phyloP scores from a whole-genome alignment of 1,140 invertebrate species.

The Drosophila prosaltans region DNA sequence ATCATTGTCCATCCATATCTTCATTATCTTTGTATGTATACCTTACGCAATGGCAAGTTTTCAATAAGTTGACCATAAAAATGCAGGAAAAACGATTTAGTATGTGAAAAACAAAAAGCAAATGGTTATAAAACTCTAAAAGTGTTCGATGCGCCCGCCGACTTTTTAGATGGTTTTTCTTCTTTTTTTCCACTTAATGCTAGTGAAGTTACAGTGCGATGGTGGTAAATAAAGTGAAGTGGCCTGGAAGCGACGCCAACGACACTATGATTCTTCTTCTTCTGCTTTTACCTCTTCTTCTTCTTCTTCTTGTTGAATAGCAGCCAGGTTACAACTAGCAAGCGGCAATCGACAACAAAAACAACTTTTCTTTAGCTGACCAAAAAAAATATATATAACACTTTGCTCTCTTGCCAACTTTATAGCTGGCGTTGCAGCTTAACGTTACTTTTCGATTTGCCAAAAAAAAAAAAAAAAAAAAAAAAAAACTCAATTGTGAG shows the following conservation, averaged over 20 bases:
- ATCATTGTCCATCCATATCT: slow-evolving; percentile 19
- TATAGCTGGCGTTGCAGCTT: background rate
- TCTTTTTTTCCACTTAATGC: slow-evolving; percentile 61
- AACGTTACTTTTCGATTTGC: background rate
- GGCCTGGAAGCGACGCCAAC: slow-evolving; percentile 63
- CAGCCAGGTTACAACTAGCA: slow-evolving; percentile 25
- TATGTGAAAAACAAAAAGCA: background rate
- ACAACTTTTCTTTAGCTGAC: slow-evolving; percentile 40
- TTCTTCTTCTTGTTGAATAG: background rate
- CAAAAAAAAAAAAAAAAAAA: slow-evolving; percentile 2
- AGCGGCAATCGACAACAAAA: slow-evolving; percentile 24
- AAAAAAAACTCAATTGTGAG: background rate
- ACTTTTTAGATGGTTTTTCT: slow-evolving; percentile 25
- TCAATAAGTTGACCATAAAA: slow-evolving; percentile 74
- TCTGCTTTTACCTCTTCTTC: background rate
- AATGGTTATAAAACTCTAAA: slow-evolving; percentile 22
- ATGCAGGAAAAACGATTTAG: slow-evolving; percentile 25
- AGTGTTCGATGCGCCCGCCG: slow-evolving; percentile 38
- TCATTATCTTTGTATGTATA: background rate
- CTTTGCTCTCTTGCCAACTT: slow-evolving; percentile 56
- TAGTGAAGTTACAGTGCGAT: slow-evolving; percentile 25
- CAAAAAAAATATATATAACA: slow-evolving; percentile 28
- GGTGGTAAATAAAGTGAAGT: slow-evolving; percentile 74
- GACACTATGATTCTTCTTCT: background rate
- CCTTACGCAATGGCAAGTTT: slow-evolving; percentile 65